Evolutionary conservation across 2,888 invertebrate genomes (phyloP), one percentile per base, ranked within the genome.

Genomic region (Hypomecis atomaria): DNA sequence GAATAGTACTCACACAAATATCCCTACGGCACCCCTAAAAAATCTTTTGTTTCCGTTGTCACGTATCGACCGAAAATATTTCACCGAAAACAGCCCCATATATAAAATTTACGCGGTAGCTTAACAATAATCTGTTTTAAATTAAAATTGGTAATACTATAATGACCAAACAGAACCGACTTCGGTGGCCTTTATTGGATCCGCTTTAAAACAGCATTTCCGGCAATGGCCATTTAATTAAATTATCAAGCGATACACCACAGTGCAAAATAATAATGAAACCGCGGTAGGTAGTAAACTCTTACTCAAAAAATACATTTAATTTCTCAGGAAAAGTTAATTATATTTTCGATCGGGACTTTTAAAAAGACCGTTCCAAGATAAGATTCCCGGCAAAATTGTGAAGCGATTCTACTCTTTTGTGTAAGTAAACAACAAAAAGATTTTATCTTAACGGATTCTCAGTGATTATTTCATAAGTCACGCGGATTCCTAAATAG

Each of bases 351-450:
- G 56, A 72, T 75, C 70, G 68, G 67, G 71, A 69, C 69, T 70
- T 80, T 78, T 80, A 74, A 74, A 76, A 65, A 70, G 67, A 74
- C 70, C 70, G 62, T 73, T 74, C 69, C 62, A 54, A 73, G 80
- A 82, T 81, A 79, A 79, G 74, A 74, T 67, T 76, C 72, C 65
- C 67, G 66, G 74, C 69, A 67, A 72, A 78, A 81, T 79, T 78
- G 78, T 77, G 71, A 79, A 81, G 77, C 78, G 75, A 82, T 82
- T 81, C 73, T 75, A 71, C 71, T 64, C 79, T 78, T 83, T 85
- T 83, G 81, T 82, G 75, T 75, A 70, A 67, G 66, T 67, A 75
- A 75, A 78, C 78, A 78, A 84, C 83, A 85, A 83, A 83, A 82
- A 85, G 83, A 84, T 83, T 78, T 77, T 78, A 81, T 82, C 80